These are phyloP conservation scores for Temnothorax unifasciatus DNA, from an alignment of 2,888 invertebrate genomes.

Conservation along the genomic window DNA sequence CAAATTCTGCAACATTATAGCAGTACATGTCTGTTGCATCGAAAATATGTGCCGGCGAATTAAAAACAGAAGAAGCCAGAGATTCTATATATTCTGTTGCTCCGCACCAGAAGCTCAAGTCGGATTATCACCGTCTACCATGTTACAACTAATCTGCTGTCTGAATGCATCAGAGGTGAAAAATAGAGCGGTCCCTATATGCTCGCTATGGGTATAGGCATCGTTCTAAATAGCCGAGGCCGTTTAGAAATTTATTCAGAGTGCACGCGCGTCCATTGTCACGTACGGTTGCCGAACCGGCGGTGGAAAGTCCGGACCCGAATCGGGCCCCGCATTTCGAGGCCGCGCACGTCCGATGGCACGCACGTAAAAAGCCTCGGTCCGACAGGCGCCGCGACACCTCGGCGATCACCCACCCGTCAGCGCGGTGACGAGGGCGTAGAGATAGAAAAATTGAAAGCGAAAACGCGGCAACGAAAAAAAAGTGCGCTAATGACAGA, in stretches of 20 bases:
- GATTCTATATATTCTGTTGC: background rate
- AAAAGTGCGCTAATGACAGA: background rate
- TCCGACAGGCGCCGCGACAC: conserved; percentile 23
- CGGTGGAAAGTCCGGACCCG: background rate
- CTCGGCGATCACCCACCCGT: conserved; percentile 33
- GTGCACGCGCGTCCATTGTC: conserved; percentile 48
- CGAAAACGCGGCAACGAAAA: conserved; percentile 1
- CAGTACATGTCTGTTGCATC: background rate
- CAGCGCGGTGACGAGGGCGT: conserved; percentile 5
- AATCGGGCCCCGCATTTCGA: conserved; percentile 24
- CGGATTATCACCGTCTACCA: background rate
- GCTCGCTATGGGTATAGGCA: background rate
- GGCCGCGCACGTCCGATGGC: background rate
- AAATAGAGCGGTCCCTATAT: background rate
- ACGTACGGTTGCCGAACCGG: conserved; percentile 10
- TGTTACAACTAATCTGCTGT: background rate
- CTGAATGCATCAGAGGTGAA: background rate
- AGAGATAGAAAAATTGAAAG: conserved; percentile 36
- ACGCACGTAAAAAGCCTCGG: conserved; percentile 16
- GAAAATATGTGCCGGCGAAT: background rate
- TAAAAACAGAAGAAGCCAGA: background rate
- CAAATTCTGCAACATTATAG: conserved; percentile 7
- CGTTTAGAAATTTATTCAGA: conserved; percentile 22
- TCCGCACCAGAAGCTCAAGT: background rate
- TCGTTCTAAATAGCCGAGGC: background rate